Base-by-base conservation (phyloP, 2,888 invertebrate species). In the Arge pagana region DNA sequence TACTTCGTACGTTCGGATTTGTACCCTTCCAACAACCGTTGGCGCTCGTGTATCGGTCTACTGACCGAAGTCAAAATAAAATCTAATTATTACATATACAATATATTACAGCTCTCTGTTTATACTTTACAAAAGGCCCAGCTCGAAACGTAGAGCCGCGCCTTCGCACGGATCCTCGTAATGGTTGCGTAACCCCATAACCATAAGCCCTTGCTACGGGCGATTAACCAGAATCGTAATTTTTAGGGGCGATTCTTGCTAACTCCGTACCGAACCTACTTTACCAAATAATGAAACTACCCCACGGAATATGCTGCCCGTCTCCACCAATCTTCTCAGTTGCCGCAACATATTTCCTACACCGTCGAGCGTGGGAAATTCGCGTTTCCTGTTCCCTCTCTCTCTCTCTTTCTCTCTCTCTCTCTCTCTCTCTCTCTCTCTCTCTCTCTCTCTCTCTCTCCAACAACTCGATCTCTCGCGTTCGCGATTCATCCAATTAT, bases 141-240 rank as follows among this genome's bases (percentile, higher is more conserved):
- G 48, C n/a, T n/a, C n/a, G n/a, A n/a, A n/a, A n/a, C n/a, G n/a
- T n/a, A 37, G 36, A 36, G 21, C 39, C 50, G 30, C 33, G 42
- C 37, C 42, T 52, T 52, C 42, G 36, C 48, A 28, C 35, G 42
- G 41, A 51, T 41, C 21, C 42, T 43, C 50, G 28, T 51, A 51
- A 51, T 41, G 50, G 48, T 28, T 16, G 36, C 40, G 45, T 35
- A 33, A 41, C 42, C 36, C 50, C 50, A 42, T 42, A 35, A 51
- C 42, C 50, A 36, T 43, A 21, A 51, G 42, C 50, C 18, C 16
- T 26, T 41, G 50, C 35, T 43, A 51, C 50, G 50, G 41, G 35
- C 50, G 50, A 51, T 51, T 51, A 51, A 51, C 19, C 50, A 42
- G 50, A 51, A 43, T 35, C 21, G 50, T 43, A 41, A 51, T 51